These are phyloP conservation scores for Ophion slaviceki DNA, from an alignment of 2,888 invertebrate species.

Conservation along the genomic window DNA sequence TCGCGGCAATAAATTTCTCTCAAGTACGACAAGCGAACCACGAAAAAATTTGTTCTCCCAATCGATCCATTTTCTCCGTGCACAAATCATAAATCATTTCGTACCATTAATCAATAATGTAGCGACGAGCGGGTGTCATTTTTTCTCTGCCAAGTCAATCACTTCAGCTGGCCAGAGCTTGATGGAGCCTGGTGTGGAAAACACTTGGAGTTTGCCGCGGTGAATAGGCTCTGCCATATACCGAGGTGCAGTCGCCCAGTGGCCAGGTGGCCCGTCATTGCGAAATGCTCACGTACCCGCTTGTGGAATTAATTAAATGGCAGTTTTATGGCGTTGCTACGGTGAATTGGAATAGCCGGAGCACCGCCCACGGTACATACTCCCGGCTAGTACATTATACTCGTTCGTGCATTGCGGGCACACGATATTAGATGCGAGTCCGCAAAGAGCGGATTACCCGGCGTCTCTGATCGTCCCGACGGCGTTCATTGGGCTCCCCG, in stretches of 20 bases:
- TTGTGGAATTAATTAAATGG: constrained; percentile 71
- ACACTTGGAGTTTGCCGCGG: constrained; percentile 18
- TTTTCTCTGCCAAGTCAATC: neutral
- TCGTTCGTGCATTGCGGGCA: constrained; percentile 45
- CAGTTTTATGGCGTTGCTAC: constrained; percentile 69
- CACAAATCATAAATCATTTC: constrained; percentile 6
- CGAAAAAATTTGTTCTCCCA: neutral
- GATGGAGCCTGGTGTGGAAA: constrained; percentile 6
- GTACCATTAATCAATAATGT: constrained; percentile 10
- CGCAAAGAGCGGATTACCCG: constrained; percentile 30
- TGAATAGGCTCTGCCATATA: constrained; percentile 28
- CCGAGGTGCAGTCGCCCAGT: constrained; percentile 46
- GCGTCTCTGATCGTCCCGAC: constrained; percentile 31
- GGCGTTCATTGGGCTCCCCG: constrained; percentile 23
- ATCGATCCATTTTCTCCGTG: neutral
- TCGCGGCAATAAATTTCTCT: neutral
- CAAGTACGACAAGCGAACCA: neutral
- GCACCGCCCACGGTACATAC: constrained; percentile 67
- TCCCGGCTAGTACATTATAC: constrained; percentile 2
- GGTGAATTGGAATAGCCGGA: constrained; percentile 70
- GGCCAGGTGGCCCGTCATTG: constrained; percentile 68
- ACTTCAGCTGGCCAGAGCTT: neutral
- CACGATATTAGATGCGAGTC: constrained; percentile 53
- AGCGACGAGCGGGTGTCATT: neutral
- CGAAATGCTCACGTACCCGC: constrained; percentile 63